phyloP scores from a whole-genome alignment of 2,113 vertebrate genomes.

The Anser cygnoides region DNA sequence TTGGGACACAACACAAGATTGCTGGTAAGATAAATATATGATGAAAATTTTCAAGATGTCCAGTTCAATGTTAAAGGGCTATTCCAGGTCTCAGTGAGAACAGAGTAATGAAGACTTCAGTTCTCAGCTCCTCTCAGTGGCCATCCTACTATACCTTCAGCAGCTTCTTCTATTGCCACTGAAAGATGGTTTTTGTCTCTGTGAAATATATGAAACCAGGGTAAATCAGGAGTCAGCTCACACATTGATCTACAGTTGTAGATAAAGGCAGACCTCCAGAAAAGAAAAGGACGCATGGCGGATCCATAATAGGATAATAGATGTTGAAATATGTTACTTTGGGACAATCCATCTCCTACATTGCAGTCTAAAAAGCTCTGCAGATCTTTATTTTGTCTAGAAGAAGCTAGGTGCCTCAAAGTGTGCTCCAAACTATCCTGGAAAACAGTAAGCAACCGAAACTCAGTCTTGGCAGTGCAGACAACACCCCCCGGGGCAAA shows the following conservation, averaged over 20 bases:
- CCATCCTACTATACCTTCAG: neutral
- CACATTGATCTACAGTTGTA: neutral
- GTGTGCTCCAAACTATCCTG: neutral
- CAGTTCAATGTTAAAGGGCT: neutral
- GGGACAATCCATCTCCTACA: neutral
- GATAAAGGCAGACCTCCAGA: neutral
- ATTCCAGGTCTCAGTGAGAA: neutral
- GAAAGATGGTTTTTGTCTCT: neutral
- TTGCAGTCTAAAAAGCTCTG: neutral
- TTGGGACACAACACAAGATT: neutral
- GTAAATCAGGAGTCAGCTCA: neutral
- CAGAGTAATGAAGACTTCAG: accelerated
- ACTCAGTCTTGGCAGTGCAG: neutral
- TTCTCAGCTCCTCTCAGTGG: neutral
- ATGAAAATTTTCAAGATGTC: neutral
- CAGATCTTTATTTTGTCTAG: neutral
- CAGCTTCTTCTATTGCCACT: neutral
- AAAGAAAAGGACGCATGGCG: neutral
- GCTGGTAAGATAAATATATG: neutral
- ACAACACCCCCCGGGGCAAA: accelerated
- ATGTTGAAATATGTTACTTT: neutral
- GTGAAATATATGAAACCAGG: accelerated
- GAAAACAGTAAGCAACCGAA: neutral
- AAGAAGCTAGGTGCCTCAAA: neutral
- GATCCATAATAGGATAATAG: neutral